Base-by-base conservation (phyloP, 2,113 vertebrate species). In the Ceyx melanurus region DNA sequence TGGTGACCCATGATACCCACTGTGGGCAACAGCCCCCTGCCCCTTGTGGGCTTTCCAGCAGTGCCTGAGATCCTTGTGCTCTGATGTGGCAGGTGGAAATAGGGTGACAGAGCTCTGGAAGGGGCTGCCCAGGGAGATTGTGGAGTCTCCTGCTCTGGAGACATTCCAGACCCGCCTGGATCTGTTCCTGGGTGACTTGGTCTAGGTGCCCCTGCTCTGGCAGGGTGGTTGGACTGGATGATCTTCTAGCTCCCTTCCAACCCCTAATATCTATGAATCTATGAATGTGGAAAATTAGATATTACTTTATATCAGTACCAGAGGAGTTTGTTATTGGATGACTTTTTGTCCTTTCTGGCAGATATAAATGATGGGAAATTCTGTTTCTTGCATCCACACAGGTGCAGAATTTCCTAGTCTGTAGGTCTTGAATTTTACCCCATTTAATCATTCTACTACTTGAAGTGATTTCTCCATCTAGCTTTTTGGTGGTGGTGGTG, bases 1-100 rank as follows among this genome's bases (percentile, higher is more conserved):
- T 45, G 50, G 71, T 48, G 60, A 40, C 33, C 56, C 10, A 4
- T 0, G 0, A 15, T 46, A 12, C 2, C 0, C 0, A 0, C 18
- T 46, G 42, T 56, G 66, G 16, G 40, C 1, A 2, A 56, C 33
- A 76, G 0, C 35, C 16, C 16, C 13, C 21, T 67, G 19, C n/a
- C 40, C 5, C 21, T n/a, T 80, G 29, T 3, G 31, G 31, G 9
- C 15, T 86, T 88, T 57, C 35, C 51, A 66, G 81, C n/a, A 80
- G 28, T n/a, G 68, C 50, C 16, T 1, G 1, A 37, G 33, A 26
- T 50, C 25, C 26, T 61, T 72, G 31, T 56, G 40, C 54, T 43
- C 5, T 48, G 2, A 25, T 45, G 25, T 56, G 70, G 13, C 29
- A 35, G 48, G 46, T 70, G 65, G 15, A 42, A 58, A 56, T 45